Percentiles rank a stretch among this genome's conserved stretches.
Evolutionary conservation across 2,113 vertebrate species (phyloP).

Genomic region (Crotalus viridis): DNA sequence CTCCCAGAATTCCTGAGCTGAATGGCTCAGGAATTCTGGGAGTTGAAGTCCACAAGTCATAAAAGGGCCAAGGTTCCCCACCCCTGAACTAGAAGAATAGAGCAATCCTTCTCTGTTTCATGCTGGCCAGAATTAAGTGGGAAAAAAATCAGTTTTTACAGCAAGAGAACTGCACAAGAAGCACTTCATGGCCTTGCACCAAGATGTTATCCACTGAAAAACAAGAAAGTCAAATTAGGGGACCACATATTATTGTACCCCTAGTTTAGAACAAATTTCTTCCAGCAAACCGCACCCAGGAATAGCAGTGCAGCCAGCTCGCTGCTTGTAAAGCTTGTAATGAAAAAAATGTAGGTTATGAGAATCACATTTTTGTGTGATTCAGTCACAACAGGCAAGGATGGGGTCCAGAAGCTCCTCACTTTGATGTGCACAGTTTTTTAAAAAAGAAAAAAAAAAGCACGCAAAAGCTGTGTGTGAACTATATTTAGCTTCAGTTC

Average conservation of each 20-base stretch:
- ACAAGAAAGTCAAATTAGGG: background rate
- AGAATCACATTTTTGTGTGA: constrained; percentile 44
- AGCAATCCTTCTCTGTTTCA: background rate
- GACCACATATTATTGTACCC: background rate
- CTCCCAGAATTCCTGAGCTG: background rate
- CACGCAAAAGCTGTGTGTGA: constrained; percentile 49
- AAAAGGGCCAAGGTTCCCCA: too few species aligned
- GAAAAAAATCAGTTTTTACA: background rate
- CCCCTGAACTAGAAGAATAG: background rate
- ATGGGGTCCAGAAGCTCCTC: constrained; percentile 31
- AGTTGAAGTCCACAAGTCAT: too few species aligned
- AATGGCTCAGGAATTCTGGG: too few species aligned
- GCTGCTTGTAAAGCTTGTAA: constrained; percentile 3
- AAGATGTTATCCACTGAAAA: constrained; percentile 1
- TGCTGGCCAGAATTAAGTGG: background rate
- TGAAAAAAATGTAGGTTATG: constrained; percentile 51
- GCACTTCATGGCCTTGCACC: background rate
- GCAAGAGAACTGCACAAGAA: background rate
- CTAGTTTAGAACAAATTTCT: rapidly evolving
- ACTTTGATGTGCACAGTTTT: constrained; percentile 7
- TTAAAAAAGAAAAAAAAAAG: background rate
- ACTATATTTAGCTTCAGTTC: constrained; percentile 73
- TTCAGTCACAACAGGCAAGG: constrained; percentile 41
- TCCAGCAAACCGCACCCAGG: constrained; percentile 43
- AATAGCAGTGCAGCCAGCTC: constrained; percentile 31